Evolutionary conservation across 2,797 vertebrate genomes (phyloP).

Genomic region (Parambassis ranga): DNA sequence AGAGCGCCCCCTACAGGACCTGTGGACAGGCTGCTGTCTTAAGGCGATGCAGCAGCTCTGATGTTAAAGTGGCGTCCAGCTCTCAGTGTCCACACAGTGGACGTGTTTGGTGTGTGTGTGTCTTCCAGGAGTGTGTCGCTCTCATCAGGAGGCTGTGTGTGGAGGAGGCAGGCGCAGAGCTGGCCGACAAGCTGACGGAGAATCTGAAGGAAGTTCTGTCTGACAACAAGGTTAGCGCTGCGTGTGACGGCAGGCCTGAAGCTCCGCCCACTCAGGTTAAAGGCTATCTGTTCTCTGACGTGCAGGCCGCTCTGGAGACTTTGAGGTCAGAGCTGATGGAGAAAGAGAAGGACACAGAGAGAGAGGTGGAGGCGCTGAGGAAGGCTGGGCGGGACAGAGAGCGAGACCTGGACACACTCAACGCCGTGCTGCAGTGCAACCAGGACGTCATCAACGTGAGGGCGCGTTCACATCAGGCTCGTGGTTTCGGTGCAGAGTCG

Average conservation of each 20-base stretch:
- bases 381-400: slow-evolving; percentile 73
- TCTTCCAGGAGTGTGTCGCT: slow-evolving; percentile 73
- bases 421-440: slow-evolving; percentile 79
- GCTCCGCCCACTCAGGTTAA: too few species aligned
- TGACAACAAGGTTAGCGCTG: slow-evolving; percentile 69
- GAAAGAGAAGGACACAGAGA: slow-evolving; percentile 59
- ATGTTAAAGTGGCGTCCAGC: too few species aligned
- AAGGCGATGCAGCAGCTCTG: too few species aligned
- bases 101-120: slow-evolving; percentile 4
- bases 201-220: slow-evolving; percentile 60
- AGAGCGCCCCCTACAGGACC: too few species aligned
- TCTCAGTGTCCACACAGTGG: too few species aligned
- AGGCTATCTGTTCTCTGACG: too few species aligned
- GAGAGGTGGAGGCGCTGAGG: slow-evolving; percentile 65
- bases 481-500: background rate
- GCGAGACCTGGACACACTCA: slow-evolving; percentile 75
- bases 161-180: slow-evolving; percentile 58
- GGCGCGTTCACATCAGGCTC: background rate
- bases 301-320: slow-evolving; percentile 61
- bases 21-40: too few species aligned
- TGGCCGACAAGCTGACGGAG: slow-evolving; percentile 58
- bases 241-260: too few species aligned
- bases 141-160: slow-evolving; percentile 73
- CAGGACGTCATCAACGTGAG: slow-evolving; percentile 77
- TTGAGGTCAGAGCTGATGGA: slow-evolving; percentile 56